Base-by-base conservation (phyloP, 2,888 invertebrate genomes). In the Limulus polyphemus region DNA sequence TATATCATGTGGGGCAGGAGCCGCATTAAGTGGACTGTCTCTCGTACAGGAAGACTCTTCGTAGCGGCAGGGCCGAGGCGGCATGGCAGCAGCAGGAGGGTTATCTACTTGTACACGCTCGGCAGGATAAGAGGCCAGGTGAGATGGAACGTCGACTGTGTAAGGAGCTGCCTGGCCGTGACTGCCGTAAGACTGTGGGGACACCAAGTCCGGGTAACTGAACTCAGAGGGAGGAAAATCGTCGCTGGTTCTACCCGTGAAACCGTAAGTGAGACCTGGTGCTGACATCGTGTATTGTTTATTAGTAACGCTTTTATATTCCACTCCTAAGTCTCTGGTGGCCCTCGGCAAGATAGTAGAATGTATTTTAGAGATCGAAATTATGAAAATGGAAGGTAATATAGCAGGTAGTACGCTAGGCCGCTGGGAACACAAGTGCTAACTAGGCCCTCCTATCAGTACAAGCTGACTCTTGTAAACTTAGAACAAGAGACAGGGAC, bases 11-110 rank as follows among this genome's bases (percentile, higher is more conserved):
- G 55, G 32, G 32, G 51, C 56, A 32, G 60, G 56, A 46, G 46
- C 47, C 10, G 46, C 56, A 56, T n/a, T 46, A 56, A 56, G 61
- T n/a, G 62, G 57, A 47, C 52, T 47, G 55, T 60, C 60, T 17
- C 54, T 50, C n/a, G 56, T 32, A 59, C 52, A 47, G 61, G 62
- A 58, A 47, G 56, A 56, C 49, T 62, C 65, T n/a, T 65, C 62
- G 49, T 61, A 65, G 47, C 62, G 62, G 49, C 65, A 65, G 46
- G 65, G 62, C 17, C 60, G 32, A 50, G 62, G 62, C 55, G 62
- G 60, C 65, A 62, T 62, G 55, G 57, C 62, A n/a, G 14, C 56
- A 32, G 32, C 7, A 7, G 32, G 32, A 32, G 32, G 1, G 32
- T 32, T 32, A 32, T 32, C 32, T 32, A 32, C 32, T 32, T 32